Conservation (phyloP, 1,140 invertebrate species). For the Frieseomelitta varia region DNA sequence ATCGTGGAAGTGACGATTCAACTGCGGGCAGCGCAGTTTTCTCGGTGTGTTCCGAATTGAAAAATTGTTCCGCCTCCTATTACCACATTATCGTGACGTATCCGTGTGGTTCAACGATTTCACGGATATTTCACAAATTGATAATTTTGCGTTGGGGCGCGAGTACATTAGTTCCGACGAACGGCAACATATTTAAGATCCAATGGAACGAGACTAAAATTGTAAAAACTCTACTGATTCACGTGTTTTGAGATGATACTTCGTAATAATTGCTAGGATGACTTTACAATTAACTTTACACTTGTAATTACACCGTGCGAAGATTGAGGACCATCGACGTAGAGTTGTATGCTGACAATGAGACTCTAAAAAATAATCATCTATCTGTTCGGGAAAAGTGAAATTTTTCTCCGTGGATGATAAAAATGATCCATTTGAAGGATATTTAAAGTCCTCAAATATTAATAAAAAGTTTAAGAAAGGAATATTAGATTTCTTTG, state of each 20-base stretch:
- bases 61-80: neutral
- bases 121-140: neutral
- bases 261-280: neutral
- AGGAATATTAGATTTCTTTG: too few species aligned
- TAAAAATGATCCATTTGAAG: neutral
- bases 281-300: neutral
- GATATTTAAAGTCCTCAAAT: neutral
- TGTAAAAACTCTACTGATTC: neutral
- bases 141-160: neutral
- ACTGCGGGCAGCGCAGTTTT: neutral
- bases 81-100: neutral
- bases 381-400: neutral
- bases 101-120: slow-evolving; percentile 3
- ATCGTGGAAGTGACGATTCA: neutral
- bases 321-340: neutral
- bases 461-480: too few species aligned
- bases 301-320: neutral
- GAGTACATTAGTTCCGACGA: neutral
- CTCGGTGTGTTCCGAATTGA: neutral
- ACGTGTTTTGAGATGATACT: neutral
- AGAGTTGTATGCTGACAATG: neutral
- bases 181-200: neutral
- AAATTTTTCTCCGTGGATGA: neutral
- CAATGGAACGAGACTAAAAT: neutral
- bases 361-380: neutral